Conservation (phyloP, 2,888 invertebrate genomes). For the Leptothorax acervorum region DNA sequence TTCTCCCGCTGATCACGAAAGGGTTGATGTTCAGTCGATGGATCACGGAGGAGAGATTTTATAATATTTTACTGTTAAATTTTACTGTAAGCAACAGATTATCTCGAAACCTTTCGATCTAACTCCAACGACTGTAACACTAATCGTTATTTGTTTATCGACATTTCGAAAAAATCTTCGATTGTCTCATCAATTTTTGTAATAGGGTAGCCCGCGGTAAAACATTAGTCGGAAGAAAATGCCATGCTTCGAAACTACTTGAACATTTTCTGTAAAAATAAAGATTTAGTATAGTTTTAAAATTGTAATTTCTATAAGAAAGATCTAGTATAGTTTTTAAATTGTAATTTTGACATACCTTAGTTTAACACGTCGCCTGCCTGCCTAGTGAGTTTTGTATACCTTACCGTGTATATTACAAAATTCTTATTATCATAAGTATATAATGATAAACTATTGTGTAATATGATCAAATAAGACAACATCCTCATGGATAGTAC, state of each 20-base stretch:
- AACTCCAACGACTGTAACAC: constrained; percentile 7
- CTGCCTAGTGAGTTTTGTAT: background rate
- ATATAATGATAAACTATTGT: background rate
- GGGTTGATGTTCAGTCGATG: constrained; percentile 29
- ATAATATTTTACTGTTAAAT: background rate
- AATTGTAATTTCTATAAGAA: background rate
- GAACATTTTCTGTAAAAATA: background rate
- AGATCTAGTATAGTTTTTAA: background rate
- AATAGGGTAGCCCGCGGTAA: background rate
- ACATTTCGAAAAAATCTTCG: background rate
- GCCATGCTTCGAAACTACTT: constrained; percentile 27
- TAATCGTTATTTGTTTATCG: constrained; percentile 18
- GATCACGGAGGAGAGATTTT: background rate
- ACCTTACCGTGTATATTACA: background rate
- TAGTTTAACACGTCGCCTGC: background rate
- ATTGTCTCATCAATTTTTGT: background rate
- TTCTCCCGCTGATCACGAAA: constrained; percentile 16
- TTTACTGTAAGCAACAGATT: background rate
- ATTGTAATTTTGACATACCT: background rate
- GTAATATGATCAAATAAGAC: background rate
- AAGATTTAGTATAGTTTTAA: background rate
- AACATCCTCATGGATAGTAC: background rate
- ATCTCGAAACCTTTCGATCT: background rate
- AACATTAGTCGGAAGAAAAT: constrained; percentile 15
- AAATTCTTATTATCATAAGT: background rate